These are phyloP conservation scores for Peromyscus eremicus DNA, from an alignment of 2,797 vertebrate genomes.

Conservation along the genomic window DNA sequence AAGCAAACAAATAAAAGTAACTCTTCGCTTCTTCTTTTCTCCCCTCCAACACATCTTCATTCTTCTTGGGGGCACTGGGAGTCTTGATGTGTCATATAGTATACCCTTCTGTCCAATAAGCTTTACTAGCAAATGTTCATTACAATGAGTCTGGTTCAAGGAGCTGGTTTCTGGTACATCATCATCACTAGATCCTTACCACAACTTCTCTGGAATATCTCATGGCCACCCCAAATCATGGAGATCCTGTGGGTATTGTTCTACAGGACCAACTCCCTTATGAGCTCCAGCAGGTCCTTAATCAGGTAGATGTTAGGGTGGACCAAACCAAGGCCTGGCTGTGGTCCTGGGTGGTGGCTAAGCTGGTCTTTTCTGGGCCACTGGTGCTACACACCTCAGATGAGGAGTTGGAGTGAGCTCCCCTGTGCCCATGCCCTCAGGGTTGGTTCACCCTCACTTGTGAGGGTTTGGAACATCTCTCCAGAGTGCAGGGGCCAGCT, in stretches of 20 bases:
- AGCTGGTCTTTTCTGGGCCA: not conserved
- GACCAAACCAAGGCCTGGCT: not conserved
- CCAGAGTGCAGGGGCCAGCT: not conserved
- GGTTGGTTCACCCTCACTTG: not conserved
- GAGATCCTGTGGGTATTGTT: not conserved
- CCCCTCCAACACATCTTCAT: not conserved
- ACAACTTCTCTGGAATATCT: not conserved
- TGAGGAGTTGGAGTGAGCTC: not conserved
- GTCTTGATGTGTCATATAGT: not conserved
- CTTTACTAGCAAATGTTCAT: not conserved
- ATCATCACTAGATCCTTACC: not conserved
- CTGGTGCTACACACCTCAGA: not conserved
- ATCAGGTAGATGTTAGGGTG: not conserved
- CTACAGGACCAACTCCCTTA: not conserved
- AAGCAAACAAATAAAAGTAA: not conserved
- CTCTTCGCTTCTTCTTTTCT: not conserved
- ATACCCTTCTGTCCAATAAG: not conserved
- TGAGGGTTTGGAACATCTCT: not conserved
- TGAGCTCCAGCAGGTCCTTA: not conserved
- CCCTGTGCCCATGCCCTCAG: not conserved
- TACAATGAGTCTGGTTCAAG: not conserved
- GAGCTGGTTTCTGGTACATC: not conserved
- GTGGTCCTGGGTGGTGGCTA: not conserved
- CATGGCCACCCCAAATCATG: not conserved
- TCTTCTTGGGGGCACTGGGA: not conserved